Conservation (phyloP, 2,888 invertebrate species). For the Camponotus fellah region DNA sequence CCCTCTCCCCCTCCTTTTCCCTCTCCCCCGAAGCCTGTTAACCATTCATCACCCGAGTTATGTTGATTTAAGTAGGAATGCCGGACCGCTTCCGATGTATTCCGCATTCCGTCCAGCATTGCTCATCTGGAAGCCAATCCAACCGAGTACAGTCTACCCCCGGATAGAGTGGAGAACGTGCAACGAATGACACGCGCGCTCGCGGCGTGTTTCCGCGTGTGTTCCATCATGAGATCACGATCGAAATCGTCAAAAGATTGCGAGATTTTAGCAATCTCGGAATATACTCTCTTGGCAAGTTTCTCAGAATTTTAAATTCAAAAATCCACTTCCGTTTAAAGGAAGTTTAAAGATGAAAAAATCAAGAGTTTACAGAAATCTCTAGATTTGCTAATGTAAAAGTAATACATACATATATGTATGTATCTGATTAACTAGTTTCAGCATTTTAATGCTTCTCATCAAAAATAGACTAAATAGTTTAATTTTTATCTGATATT, state of each 20-base stretch:
- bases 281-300: neutral
- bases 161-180: slow-evolving; percentile 64
- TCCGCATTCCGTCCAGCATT: slow-evolving; percentile 74
- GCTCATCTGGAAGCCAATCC: slow-evolving; percentile 72
- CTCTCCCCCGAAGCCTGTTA: slow-evolving; percentile 70
- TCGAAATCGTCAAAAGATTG: slow-evolving; percentile 10
- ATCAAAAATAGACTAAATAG: too few relatives aligned
- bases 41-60: slow-evolving; percentile 79
- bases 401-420: too few relatives aligned
- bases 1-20: slow-evolving; percentile 14
- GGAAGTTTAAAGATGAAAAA: neutral
- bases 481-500: too few relatives aligned
- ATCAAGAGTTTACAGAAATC: neutral
- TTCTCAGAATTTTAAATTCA: neutral
- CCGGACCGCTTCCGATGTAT: slow-evolving; percentile 71
- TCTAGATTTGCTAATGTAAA: too few relatives aligned
- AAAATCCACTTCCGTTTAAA: neutral
- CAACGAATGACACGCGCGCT: slow-evolving; percentile 66
- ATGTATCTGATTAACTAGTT: too few relatives aligned
- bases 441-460: too few relatives aligned
- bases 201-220: slow-evolving; percentile 38
- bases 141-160: slow-evolving; percentile 65
- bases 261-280: neutral
- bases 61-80: slow-evolving; percentile 81
- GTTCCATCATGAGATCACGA: slow-evolving; percentile 17